Conservation (phyloP, 2,113 vertebrate genomes). For the Oxygymnocypris stewartii region DNA sequence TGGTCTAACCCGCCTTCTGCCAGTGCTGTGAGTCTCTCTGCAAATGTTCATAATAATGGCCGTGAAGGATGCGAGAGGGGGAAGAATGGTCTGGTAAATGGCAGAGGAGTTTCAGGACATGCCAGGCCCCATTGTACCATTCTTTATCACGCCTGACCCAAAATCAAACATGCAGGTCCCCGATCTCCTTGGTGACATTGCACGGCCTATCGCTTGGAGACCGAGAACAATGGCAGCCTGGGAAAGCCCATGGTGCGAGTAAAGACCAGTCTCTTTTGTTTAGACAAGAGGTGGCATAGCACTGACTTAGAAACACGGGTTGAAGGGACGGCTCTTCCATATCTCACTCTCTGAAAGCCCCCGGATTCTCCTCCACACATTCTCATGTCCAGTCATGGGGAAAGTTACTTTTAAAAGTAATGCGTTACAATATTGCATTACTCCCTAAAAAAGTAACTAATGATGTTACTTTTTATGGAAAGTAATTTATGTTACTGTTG, state of each 20-base stretch:
- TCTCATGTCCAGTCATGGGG: not conserved
- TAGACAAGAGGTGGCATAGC: conserved; percentile 67
- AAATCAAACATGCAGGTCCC: conserved; percentile 82
- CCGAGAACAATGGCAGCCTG: conserved; percentile 81
- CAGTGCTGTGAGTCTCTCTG: conserved; percentile 63
- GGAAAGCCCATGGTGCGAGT: conserved; percentile 89
- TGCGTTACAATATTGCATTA: no score
- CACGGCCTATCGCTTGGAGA: conserved; percentile 82
- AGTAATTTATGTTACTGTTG: no score
- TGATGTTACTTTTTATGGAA: no score
- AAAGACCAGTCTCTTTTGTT: conserved; percentile 83
- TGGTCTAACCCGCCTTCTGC: not conserved
- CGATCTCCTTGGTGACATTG: conserved; percentile 82
- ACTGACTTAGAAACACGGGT: conserved; percentile 64
- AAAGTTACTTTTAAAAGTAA: no score
- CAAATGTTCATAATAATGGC: conserved; percentile 65
- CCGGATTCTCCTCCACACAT: not conserved
- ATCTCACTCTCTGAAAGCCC: not conserved
- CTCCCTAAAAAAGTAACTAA: no score
- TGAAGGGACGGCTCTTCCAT: conserved; percentile 29
- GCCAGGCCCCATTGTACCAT: conserved; percentile 79
- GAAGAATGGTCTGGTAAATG: conserved; percentile 81
- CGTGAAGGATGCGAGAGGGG: conserved; percentile 71
- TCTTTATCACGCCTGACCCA: conserved; percentile 80
- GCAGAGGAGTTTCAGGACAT: conserved; percentile 82